Percentiles rank a stretch among this genome's conserved stretches.
Conservation (phyloP, 2,113 vertebrate genomes). For the Phyllostomus hastatus region DNA sequence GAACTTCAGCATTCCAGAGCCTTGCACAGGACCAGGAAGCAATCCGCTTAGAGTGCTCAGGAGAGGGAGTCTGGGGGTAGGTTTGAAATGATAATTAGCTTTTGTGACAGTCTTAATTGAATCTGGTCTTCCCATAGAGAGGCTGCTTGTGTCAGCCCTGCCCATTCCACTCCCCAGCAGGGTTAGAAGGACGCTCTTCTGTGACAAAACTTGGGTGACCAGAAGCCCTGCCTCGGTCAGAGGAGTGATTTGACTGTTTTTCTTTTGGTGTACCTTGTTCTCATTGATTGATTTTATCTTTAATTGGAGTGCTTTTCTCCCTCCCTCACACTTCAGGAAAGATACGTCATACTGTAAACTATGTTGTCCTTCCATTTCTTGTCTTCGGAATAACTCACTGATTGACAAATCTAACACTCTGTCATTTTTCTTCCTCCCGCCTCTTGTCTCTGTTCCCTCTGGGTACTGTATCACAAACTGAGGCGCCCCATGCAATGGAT, state of each 20-base stretch:
- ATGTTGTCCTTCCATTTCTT: background rate
- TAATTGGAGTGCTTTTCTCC: background rate
- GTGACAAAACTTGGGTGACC: background rate
- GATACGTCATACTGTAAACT: background rate
- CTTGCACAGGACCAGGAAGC: conserved; percentile 47
- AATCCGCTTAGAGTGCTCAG: conserved; percentile 20
- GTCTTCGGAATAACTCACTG: background rate
- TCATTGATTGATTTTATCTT: background rate
- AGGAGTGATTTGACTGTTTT: background rate
- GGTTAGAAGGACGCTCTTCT: background rate
- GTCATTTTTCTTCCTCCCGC: fast-evolving
- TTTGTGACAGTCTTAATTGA: conserved; percentile 71
- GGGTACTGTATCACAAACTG: background rate
- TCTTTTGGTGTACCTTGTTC: background rate
- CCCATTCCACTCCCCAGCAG: background rate
- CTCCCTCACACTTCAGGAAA: background rate
- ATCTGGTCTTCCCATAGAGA: conserved; percentile 26
- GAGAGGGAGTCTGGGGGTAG: background rate
- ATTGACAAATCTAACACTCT: background rate
- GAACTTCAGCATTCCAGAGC: conserved; percentile 40
- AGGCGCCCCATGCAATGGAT: background rate
- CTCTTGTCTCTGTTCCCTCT: background rate
- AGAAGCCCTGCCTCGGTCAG: background rate
- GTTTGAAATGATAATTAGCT: conserved; percentile 66
- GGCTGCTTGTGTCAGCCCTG: background rate